Percentiles rank a stretch among this genome's conserved stretches.
These are phyloP conservation scores for Scylla paramamosain DNA, from an alignment of 1,140 invertebrate species.

Conservation along the genomic window DNA sequence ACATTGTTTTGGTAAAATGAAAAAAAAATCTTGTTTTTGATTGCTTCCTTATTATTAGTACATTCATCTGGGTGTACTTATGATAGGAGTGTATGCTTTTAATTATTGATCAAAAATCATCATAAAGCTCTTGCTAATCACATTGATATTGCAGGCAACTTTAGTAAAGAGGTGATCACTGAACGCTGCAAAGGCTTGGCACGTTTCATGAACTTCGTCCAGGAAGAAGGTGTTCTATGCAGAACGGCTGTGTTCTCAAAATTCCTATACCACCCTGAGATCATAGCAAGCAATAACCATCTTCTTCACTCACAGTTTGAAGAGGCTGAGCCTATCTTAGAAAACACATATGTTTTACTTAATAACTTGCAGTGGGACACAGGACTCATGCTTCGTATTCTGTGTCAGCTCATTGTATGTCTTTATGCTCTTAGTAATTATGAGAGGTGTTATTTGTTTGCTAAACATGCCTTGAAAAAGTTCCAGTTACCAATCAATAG, in stretches of 20 bases:
- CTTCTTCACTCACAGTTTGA: constrained; percentile 68
- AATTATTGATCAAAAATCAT: too few relatives aligned
- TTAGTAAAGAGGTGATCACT: constrained; percentile 63
- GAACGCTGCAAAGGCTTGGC: constrained; percentile 65
- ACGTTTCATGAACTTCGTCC: constrained; percentile 67
- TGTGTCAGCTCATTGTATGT: constrained; percentile 64
- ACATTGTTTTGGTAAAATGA: too few relatives aligned
- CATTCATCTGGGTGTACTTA: too few relatives aligned
- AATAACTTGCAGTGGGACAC: constrained; percentile 64
- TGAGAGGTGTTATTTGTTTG: constrained; percentile 37
- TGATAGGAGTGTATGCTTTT: too few relatives aligned
- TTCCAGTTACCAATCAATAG: constrained; percentile 53
- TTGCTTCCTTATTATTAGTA: too few relatives aligned
- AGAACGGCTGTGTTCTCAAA: constrained; percentile 69
- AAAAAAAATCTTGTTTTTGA: too few relatives aligned
- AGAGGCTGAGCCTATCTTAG: constrained; percentile 63
- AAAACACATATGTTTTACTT: constrained; percentile 57
- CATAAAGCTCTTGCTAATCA: too few relatives aligned
- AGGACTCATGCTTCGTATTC: constrained; percentile 50
- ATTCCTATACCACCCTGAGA: constrained; percentile 56
- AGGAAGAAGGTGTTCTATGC: constrained; percentile 59
- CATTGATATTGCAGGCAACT: constrained; percentile 59
- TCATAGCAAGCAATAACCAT: constrained; percentile 47
- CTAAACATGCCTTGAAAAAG: constrained; percentile 54
- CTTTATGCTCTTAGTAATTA: constrained; percentile 50